Conservation (phyloP, 2,797 vertebrate species). For the Acomys russatus region DNA sequence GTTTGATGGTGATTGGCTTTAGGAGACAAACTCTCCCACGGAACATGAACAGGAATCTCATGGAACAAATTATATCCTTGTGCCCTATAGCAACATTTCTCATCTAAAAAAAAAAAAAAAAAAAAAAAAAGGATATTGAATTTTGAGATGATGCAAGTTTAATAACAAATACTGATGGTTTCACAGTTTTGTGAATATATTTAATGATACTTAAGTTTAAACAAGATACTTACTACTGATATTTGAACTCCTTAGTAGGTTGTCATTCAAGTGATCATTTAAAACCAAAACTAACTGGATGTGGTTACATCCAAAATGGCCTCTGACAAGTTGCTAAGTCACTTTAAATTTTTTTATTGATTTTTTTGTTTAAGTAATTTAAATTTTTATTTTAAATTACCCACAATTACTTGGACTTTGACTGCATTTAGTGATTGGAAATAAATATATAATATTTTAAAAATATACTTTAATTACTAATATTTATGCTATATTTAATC, state of each 20-base stretch:
- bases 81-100: background rate
- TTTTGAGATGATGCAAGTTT: background rate
- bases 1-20: background rate
- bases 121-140: no score
- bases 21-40: background rate
- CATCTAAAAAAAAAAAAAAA: background rate
- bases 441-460: constrained; percentile 68
- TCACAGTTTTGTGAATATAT: background rate
- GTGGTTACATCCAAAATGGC: background rate
- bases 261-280: constrained; percentile 6
- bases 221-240: background rate
- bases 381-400: background rate
- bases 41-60: background rate
- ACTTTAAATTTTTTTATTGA: background rate
- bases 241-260: background rate
- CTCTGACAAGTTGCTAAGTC: background rate
- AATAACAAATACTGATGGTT: background rate
- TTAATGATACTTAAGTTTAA: constrained; percentile 25
- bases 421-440: constrained; percentile 66
- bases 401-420: constrained; percentile 29
- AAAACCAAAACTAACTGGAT: constrained; percentile 55
- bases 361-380: no score
- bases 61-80: background rate
- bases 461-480: constrained; percentile 80
- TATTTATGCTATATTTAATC: constrained; percentile 79